Conservation (phyloP, 2,113 vertebrate genomes). For the Megaptera novaeangliae region DNA sequence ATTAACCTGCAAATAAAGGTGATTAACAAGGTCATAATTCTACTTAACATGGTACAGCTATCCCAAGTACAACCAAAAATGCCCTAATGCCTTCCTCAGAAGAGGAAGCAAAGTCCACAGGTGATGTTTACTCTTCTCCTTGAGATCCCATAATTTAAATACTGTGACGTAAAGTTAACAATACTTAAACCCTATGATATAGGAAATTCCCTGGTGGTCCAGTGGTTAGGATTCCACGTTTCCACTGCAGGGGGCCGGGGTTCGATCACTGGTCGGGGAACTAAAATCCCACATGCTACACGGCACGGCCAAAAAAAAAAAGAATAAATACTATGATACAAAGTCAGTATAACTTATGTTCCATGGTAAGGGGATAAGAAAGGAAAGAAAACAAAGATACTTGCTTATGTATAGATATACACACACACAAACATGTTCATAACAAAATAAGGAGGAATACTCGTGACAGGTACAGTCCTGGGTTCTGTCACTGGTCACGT, state of each 20-base stretch:
- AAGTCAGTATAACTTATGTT: background rate
- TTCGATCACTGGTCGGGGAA: background rate
- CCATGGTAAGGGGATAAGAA: background rate
- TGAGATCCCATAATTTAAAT: background rate
- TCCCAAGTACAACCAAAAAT: background rate
- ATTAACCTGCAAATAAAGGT: background rate
- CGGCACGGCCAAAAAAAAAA: background rate
- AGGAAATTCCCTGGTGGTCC: background rate
- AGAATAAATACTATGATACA: background rate
- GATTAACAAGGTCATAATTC: background rate
- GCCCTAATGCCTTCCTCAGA: background rate
- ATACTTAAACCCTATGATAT: background rate
- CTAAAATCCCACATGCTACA: background rate
- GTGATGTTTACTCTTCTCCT: background rate
- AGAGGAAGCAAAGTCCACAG: background rate
- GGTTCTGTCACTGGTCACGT: background rate
- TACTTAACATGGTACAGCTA: no score
- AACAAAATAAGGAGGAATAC: background rate
- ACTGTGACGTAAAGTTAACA: background rate
- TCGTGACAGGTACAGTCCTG: background rate
- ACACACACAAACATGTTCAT: background rate
- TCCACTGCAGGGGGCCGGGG: background rate
- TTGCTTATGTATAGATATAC: background rate
- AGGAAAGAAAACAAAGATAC: background rate
- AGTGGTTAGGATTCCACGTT: background rate